Evolutionary conservation across 2,888 invertebrate species (phyloP).

Genomic region (Eutolmus rufibarbis): DNA sequence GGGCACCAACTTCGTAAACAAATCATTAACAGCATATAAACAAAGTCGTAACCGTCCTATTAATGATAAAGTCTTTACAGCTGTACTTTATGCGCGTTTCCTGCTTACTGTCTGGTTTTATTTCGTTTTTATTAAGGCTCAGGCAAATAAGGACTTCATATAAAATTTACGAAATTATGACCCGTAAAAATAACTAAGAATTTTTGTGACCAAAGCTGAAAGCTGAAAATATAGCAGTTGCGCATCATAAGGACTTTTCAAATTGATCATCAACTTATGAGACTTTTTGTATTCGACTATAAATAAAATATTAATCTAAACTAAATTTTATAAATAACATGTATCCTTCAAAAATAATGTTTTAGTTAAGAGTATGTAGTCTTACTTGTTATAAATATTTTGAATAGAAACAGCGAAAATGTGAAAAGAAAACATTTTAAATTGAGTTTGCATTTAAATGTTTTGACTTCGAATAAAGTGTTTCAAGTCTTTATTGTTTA

Average conservation of each 20-base stretch:
- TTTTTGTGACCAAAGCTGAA: neutral
- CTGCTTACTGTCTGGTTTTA: neutral
- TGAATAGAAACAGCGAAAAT: too few species aligned
- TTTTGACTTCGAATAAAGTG: neutral
- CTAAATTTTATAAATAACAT: too few species aligned
- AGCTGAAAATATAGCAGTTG: neutral
- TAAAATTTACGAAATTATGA: neutral
- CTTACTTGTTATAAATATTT: too few species aligned
- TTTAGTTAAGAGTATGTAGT: too few species aligned
- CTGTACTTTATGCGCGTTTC: neutral
- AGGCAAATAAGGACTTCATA: neutral
- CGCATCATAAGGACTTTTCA: neutral
- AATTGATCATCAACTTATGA: neutral
- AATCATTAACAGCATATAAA: slow-evolving; percentile 12
- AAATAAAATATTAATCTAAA: too few species aligned
- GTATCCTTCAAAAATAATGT: too few species aligned
- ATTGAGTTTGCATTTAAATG: neutral
- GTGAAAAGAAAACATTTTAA: neutral
- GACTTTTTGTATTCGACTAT: neutral
- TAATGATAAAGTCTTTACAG: neutral
- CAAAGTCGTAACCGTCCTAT: neutral
- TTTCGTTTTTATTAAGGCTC: neutral
- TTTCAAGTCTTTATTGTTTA: neutral
- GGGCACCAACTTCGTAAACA: neutral
- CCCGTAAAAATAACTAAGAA: neutral